These are phyloP conservation scores for Mastacembelus armatus DNA, from an alignment of 2,797 vertebrate species.

Conservation along the genomic window DNA sequence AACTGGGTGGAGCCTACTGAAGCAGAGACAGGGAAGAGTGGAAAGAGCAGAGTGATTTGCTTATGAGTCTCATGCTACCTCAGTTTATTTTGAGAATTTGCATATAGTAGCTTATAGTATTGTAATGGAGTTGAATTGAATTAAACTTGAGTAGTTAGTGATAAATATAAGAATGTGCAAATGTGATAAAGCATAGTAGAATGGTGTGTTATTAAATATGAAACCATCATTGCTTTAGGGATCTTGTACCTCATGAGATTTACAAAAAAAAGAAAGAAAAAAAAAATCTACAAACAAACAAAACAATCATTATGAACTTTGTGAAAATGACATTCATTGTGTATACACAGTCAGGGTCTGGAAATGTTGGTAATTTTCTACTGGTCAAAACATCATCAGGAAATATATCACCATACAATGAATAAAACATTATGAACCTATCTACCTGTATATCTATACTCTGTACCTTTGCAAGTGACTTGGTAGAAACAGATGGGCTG, in stretches of 20 bases:
- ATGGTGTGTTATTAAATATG: slow-evolving; percentile 26
- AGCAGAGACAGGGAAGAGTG: too few species aligned
- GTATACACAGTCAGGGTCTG: slow-evolving; percentile 1
- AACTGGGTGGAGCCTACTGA: too few species aligned
- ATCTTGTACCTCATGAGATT: slow-evolving; percentile 24
- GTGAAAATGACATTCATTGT: slow-evolving; percentile 34
- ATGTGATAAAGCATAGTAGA: slow-evolving; percentile 28
- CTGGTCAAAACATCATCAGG: background rate
- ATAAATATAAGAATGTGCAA: slow-evolving; percentile 17
- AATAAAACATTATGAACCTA: slow-evolving; percentile 35
- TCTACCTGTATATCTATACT: too few species aligned
- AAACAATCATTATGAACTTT: slow-evolving; percentile 1
- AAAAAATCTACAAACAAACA: too few species aligned
- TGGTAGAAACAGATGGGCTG: slow-evolving; percentile 56
- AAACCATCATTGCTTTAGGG: slow-evolving; percentile 26
- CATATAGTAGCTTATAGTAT: background rate
- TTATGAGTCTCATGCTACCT: too few species aligned
- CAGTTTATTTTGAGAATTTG: too few species aligned
- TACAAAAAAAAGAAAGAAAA: slow-evolving; percentile 14
- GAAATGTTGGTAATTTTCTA: slow-evolving; percentile 6
- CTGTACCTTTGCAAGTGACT: slow-evolving; percentile 40
- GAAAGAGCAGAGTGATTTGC: too few species aligned
- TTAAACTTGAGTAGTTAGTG: slow-evolving; percentile 34
- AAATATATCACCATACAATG: background rate
- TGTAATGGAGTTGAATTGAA: background rate